phyloP scores from a whole-genome alignment of 1,140 invertebrate species.

The Maniola jurtina region DNA sequence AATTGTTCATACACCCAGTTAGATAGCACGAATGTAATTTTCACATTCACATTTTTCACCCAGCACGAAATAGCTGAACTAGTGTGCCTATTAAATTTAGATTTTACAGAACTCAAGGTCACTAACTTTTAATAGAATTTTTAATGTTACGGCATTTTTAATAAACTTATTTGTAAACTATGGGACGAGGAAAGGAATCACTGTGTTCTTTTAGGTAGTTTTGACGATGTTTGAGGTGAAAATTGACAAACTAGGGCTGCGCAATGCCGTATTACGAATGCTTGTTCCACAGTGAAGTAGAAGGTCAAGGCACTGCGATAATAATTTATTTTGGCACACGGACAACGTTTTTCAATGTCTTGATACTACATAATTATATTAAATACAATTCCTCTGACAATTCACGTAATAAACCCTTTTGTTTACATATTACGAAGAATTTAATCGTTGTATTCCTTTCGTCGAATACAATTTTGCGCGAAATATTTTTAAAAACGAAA shows the following conservation, averaged over 20 bases:
- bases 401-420: slow-evolving; percentile 19
- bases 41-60: slow-evolving; percentile 15
- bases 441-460: slow-evolving; percentile 38
- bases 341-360: slow-evolving; percentile 29
- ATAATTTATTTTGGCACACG: slow-evolving; percentile 42
- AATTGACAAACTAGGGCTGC: slow-evolving; percentile 45
- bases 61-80: background rate
- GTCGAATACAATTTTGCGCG: slow-evolving; percentile 24
- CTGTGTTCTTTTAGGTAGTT: background rate
- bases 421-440: slow-evolving; percentile 16
- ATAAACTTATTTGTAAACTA: background rate
- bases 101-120: slow-evolving; percentile 17
- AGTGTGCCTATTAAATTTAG: slow-evolving; percentile 4
- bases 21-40: background rate
- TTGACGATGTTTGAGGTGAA: background rate
- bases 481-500: slow-evolving; percentile 28
- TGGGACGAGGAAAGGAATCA: background rate
- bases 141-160: background rate
- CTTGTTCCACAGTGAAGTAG: slow-evolving; percentile 42
- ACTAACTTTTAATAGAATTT: slow-evolving; percentile 5
- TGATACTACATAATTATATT: slow-evolving; percentile 20
- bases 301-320: slow-evolving; percentile 51
- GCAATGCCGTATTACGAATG: slow-evolving; percentile 47
- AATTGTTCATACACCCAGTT: background rate
- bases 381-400: slow-evolving; percentile 22